Evolutionary conservation across 2,113 vertebrate genomes (phyloP), one percentile per base, ranked within the genome.

Genomic region (Heptranchias perlo): DNA sequence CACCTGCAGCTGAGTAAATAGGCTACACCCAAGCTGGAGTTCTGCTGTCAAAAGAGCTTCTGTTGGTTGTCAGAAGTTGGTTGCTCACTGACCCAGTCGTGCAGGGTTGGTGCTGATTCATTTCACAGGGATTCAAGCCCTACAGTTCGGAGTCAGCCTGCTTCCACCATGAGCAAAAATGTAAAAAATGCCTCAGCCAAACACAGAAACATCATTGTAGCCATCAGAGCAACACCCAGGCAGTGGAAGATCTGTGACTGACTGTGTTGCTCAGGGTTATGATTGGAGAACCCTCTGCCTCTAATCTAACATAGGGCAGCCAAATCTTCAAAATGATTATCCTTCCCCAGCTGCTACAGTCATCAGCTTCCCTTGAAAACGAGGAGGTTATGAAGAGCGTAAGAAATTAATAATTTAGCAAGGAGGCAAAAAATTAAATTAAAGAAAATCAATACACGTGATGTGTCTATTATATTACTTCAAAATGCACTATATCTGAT

Each of bases 391-490:
- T 92, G 54, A 92, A 92, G 54, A 95, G 31, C 52, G 35, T 35
- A 89, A 14, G 25, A 95, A 69, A 67, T 95, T n/a, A 95, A 95
- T 95, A 95, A 67, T 49, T 49, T 67, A 69, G 44, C 67, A 69
- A 95, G 25, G 64, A 28, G 21, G n/a, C 25, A 95, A 95, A 44
- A 25, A 67, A 49, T 18, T 31, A 67, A 49, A 47, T 31, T 47
- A 67, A 69, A 47, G 13, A 1, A 65, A 94, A 65, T 10, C 3
- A 67, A 47, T 94, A 25, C 69, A 21, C 18, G 4, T 61, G 54
- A 92, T 23, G 18, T 44, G 14, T 39, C 23, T 10, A 44, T 64
- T 93, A 67, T 49, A 47, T 31, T 49, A 31, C 49, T 69, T 95
- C 23, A 61, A 58, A 94, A 94, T 47, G 3, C 49, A 67, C 39